These are phyloP conservation scores for Lasius fuliginosus DNA, from an alignment of 2,888 invertebrate genomes.

Conservation along the genomic window DNA sequence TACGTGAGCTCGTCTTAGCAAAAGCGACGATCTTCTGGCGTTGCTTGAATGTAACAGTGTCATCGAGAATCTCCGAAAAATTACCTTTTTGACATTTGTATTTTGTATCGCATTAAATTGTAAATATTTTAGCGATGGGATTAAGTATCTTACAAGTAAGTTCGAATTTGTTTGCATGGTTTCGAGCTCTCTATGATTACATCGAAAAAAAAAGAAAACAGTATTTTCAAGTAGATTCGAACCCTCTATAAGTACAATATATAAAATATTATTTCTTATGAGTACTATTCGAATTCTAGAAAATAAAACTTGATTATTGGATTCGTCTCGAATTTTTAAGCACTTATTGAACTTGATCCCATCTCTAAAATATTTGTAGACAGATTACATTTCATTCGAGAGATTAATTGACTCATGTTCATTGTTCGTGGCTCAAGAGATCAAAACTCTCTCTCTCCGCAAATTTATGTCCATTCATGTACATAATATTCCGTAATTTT, in stretches of 20 bases:
- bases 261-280: too few relatives aligned
- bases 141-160: too few relatives aligned
- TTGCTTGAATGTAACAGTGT: slow-evolving; percentile 8
- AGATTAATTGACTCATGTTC: background rate
- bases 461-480: background rate
- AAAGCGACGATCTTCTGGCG: slow-evolving; percentile 9
- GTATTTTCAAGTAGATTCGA: too few relatives aligned
- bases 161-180: too few relatives aligned
- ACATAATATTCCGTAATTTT: background rate
- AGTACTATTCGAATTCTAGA: too few relatives aligned
- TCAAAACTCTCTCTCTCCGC: background rate
- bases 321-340: too few relatives aligned
- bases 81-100: background rate
- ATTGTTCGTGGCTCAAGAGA: background rate
- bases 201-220: too few relatives aligned
- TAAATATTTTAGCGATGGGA: background rate
- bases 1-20: slow-evolving; percentile 15
- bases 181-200: too few relatives aligned
- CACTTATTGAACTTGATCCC: too few relatives aligned
- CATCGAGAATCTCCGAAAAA: background rate
- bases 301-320: too few relatives aligned
- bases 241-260: too few relatives aligned
- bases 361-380: background rate
- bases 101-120: background rate
- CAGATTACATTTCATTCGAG: background rate